Conservation (phyloP, 1,140 invertebrate species). For the Drosophila repletoides region DNA sequence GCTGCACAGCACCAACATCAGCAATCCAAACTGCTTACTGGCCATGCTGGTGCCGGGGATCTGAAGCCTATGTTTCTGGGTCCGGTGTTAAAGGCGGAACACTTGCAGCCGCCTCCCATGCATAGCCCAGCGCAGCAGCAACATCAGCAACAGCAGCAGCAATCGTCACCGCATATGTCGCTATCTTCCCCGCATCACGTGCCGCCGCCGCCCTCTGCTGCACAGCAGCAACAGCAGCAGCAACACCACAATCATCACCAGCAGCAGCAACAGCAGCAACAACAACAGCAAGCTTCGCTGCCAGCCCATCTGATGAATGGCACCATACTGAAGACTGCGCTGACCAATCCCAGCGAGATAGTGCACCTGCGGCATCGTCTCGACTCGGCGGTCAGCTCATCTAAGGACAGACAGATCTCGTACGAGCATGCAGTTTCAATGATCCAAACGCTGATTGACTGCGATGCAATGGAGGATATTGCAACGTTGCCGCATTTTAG, state of each 20-base stretch:
- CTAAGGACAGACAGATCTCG: conserved; percentile 91
- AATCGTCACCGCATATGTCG: conserved; percentile 64
- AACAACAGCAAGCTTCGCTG: conserved; percentile 74
- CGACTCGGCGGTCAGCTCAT: conserved; percentile 93
- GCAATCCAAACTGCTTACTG: conserved; percentile 68
- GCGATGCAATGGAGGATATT: conserved; percentile 97
- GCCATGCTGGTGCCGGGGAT: conserved; percentile 48
- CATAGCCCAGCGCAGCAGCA: conserved; percentile 66
- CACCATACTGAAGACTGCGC: conserved; percentile 95
- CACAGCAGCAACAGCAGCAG: conserved; percentile 79
- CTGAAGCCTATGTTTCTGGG: conserved; percentile 78
- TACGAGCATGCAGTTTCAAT: conserved; percentile 91
- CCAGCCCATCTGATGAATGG: conserved; percentile 92
- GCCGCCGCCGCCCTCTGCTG: conserved; percentile 2
- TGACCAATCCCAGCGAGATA: conserved; percentile 96
- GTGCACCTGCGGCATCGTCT: conserved; percentile 93
- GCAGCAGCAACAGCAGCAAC: conserved; percentile 54
- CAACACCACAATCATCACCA: conserved; percentile 79
- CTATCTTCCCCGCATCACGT: conserved; percentile 56
- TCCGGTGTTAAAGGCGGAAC: conserved; percentile 63
- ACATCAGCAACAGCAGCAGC: conserved; percentile 51
- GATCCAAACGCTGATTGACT: conserved; percentile 95
- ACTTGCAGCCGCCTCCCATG: conserved; percentile 67
- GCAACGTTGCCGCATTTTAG: conserved; percentile 94
- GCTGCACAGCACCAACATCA: conserved; percentile 75